phyloP scores from a whole-genome alignment of 2,888 invertebrate genomes.

The Stegana nigrithorax region DNA sequence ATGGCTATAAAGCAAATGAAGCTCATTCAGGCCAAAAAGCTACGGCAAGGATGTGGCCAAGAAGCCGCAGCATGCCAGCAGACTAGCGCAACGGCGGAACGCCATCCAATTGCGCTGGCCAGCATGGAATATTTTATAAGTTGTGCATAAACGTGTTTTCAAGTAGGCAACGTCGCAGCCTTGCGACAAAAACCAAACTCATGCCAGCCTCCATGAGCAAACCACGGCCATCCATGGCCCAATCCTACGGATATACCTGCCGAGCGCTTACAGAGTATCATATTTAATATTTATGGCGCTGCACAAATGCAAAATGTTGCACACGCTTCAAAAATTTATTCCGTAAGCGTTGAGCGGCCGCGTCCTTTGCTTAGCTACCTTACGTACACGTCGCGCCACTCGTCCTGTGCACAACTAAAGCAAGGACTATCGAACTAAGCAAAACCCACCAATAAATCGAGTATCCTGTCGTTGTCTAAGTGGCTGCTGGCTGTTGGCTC shows the following conservation, averaged over 20 bases:
- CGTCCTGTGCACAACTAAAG: too few species aligned
- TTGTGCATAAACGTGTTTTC: slow-evolving; percentile 35
- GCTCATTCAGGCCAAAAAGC: slow-evolving; percentile 51
- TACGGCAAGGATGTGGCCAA: slow-evolving; percentile 58
- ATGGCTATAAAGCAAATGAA: slow-evolving; percentile 60
- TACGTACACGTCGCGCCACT: too few species aligned
- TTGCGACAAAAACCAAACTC: background rate
- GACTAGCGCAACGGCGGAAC: slow-evolving; percentile 1
- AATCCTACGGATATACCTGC: background rate
- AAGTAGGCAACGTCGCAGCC: slow-evolving; percentile 1
- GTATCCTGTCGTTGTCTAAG: slow-evolving; percentile 14
- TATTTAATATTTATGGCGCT: slow-evolving; percentile 63
- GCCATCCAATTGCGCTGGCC: slow-evolving; percentile 61
- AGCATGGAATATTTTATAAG: slow-evolving; percentile 59
- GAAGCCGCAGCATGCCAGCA: slow-evolving; percentile 25
- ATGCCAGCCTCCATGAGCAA: background rate
- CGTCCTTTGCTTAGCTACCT: too few species aligned
- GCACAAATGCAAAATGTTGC: slow-evolving; percentile 43
- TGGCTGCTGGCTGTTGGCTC: slow-evolving; percentile 14
- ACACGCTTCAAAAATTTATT: slow-evolving; percentile 7
- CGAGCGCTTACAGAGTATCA: slow-evolving; percentile 51
- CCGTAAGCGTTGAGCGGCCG: background rate
- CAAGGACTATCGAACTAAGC: slow-evolving; percentile 46
- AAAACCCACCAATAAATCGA: slow-evolving; percentile 54
- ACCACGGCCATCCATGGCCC: too few species aligned